Evolutionary conservation across 2,797 vertebrate species (phyloP).

Genomic region (Gallinago nigripennis): DNA sequence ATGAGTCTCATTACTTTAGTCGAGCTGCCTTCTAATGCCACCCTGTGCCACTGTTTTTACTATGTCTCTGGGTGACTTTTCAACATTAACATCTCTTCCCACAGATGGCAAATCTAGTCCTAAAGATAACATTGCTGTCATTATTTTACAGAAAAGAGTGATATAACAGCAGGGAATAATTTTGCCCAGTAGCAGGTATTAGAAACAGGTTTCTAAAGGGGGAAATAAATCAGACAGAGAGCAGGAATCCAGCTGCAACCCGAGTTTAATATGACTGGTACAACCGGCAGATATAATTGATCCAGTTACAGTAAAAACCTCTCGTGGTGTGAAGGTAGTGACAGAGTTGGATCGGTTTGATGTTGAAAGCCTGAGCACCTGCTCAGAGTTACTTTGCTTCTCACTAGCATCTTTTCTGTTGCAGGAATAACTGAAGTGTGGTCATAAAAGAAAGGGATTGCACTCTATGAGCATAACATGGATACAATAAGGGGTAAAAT

Average conservation of each 20-base stretch:
- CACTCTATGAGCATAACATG: rapidly evolving
- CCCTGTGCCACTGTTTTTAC: background rate
- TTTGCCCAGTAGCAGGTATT: rapidly evolving
- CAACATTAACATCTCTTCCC: background rate
- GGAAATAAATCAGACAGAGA: conserved; percentile 2
- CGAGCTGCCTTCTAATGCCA: background rate
- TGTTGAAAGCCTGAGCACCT: background rate
- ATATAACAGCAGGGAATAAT: rapidly evolving
- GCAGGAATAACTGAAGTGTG: background rate
- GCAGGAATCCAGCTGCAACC: background rate
- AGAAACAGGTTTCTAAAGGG: background rate
- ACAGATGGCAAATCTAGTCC: background rate
- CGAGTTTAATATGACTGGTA: conserved; percentile 14
- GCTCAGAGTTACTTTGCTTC: background rate
- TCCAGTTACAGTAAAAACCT: background rate
- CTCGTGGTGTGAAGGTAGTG: rapidly evolving
- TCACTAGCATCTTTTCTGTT: background rate
- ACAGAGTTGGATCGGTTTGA: rapidly evolving
- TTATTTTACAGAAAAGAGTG: background rate
- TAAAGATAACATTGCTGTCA: background rate
- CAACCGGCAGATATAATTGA: rapidly evolving
- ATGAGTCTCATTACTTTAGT: background rate
- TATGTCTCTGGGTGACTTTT: background rate
- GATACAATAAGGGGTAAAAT: background rate
- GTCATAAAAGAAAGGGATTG: background rate